Percentiles rank a stretch among this genome's conserved stretches.
phyloP scores from a whole-genome alignment of 1,140 invertebrate species.

The Andricus grossulariae region DNA sequence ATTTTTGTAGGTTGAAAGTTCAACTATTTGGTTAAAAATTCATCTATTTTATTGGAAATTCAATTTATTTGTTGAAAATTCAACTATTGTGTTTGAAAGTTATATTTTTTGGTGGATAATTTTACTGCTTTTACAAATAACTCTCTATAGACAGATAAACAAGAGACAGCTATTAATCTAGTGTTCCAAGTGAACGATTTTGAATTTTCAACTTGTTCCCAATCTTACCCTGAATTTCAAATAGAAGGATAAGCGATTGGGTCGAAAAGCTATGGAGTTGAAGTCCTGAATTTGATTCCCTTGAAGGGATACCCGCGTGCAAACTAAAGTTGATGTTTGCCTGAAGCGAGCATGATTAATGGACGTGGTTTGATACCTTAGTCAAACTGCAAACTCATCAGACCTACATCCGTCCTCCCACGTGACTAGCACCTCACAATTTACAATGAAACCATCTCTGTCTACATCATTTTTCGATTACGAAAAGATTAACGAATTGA shows the following conservation, averaged over 20 bases:
- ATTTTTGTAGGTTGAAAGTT: no score
- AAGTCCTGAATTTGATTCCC: constrained; percentile 42
- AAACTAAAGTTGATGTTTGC: constrained; percentile 47
- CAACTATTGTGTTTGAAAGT: no score
- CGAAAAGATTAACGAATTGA: background rate
- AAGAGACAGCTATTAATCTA: no score
- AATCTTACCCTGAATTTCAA: background rate
- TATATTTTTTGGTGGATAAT: no score
- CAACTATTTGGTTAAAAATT: no score
- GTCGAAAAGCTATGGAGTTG: constrained; percentile 1
- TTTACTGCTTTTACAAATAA: no score
- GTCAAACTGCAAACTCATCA: constrained; percentile 54
- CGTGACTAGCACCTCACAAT: constrained; percentile 33
- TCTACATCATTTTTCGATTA: background rate
- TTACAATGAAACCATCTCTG: constrained; percentile 8
- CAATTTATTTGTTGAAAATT: no score
- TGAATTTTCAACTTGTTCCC: background rate
- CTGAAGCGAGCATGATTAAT: constrained; percentile 51
- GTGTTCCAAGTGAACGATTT: background rate
- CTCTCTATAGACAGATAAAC: no score
- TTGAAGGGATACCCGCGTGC: constrained; percentile 25
- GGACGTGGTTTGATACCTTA: constrained; percentile 48
- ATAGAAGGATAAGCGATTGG: background rate
- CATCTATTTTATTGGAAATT: no score
- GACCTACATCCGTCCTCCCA: constrained; percentile 41